These are phyloP conservation scores for Dicranocentrus wangi DNA, from an alignment of 2,888 invertebrate species.

Conservation along the genomic window DNA sequence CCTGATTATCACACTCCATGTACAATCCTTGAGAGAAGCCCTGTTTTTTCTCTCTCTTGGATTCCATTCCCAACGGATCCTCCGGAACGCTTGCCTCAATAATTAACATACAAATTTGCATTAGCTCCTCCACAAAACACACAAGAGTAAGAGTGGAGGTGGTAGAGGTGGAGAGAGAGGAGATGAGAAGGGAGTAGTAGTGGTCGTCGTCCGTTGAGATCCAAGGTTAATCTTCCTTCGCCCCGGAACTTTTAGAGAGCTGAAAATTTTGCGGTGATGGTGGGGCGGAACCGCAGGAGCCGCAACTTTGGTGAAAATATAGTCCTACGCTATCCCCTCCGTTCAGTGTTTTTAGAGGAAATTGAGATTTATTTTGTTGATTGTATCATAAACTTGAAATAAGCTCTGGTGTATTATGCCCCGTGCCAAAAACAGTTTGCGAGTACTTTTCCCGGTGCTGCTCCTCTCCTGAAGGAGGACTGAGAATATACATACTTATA, in stretches of 20 bases:
- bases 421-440: conserved; percentile 50
- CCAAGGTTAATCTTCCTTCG: conserved; percentile 35
- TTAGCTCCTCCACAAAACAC: conserved; percentile 55
- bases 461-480: conserved; percentile 6
- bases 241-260: conserved; percentile 16
- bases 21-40: not conserved
- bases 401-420: not conserved
- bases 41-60: conserved; percentile 19
- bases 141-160: too few relatives aligned
- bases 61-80: too few relatives aligned
- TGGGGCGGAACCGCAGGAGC: conserved; percentile 25
- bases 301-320: not conserved
- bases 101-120: conserved; percentile 63
- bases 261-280: too few relatives aligned
- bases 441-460: too few relatives aligned
- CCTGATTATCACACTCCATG: conserved; percentile 49
- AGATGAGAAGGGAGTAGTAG: too few relatives aligned
- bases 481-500: conserved; percentile 23
- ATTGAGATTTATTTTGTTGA: conserved; percentile 54
- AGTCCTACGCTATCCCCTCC: not conserved
- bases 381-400: conserved; percentile 48
- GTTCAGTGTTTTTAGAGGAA: conserved; percentile 11
- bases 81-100: conserved; percentile 46
- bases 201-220: too few relatives aligned
- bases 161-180: too few relatives aligned